Evolutionary conservation across 2,888 invertebrate genomes (phyloP).

Genomic region (Tholera decimalis): DNA sequence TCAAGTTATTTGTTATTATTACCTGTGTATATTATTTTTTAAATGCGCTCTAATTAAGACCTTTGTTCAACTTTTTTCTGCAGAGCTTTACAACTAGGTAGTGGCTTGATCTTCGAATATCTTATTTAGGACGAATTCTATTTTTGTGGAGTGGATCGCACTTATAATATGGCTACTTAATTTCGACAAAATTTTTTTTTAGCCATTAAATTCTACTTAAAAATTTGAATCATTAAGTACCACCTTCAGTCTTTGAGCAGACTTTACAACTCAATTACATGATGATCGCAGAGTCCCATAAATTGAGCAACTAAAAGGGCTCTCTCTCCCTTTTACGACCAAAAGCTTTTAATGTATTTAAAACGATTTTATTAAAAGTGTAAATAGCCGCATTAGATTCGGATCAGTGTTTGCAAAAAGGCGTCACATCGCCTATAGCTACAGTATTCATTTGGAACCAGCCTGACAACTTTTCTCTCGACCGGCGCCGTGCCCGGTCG

Average conservation of each 20-base stretch:
- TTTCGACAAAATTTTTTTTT: not conserved
- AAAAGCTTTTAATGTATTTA: constrained; percentile 35
- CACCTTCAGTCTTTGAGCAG: not conserved
- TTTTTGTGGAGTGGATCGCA: too few relatives aligned
- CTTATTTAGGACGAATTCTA: not conserved
- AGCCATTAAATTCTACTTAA: not conserved
- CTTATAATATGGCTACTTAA: not conserved
- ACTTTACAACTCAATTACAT: constrained; percentile 6
- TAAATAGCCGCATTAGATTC: constrained; percentile 41
- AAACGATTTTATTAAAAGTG: constrained; percentile 7
- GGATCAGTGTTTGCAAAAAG: constrained; percentile 59
- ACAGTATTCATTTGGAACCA: constrained; percentile 85
- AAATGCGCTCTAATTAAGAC: constrained; percentile 5
- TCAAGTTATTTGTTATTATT: constrained; percentile 10
- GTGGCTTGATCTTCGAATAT: too few relatives aligned
- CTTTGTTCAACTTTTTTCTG: constrained; percentile 16
- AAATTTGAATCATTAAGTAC: not conserved
- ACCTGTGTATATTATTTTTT: constrained; percentile 14
- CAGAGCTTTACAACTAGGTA: not conserved
- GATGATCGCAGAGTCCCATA: not conserved
- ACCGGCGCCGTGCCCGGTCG: constrained; percentile 83
- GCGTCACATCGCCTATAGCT: constrained; percentile 61
- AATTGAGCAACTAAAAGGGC: not conserved
- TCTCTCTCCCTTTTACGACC: constrained; percentile 19
- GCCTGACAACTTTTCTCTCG: constrained; percentile 82